These are phyloP conservation scores for Gouania willdenowi DNA, from an alignment of 2,797 vertebrate species.

Conservation along the genomic window DNA sequence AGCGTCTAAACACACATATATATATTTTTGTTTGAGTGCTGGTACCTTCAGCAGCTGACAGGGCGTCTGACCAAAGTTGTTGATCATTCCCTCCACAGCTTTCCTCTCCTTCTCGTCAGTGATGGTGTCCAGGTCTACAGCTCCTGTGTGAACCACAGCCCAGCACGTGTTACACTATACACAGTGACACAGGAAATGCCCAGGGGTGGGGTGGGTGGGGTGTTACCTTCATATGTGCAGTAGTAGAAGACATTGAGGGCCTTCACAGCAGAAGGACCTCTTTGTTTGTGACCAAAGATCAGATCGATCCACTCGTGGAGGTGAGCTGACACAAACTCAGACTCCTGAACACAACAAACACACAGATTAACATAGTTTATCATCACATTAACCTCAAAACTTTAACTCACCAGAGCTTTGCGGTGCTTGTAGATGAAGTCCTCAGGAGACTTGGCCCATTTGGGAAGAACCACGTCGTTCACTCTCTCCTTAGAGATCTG, in stretches of 20 bases:
- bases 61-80: slow-evolving; percentile 96
- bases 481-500: slow-evolving; percentile 92
- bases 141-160: slow-evolving; percentile 81
- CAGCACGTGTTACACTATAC: too few species aligned
- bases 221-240: slow-evolving; percentile 77
- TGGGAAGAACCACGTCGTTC: slow-evolving; percentile 88
- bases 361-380: too few species aligned
- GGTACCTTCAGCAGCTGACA: slow-evolving; percentile 92
- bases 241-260: slow-evolving; percentile 97
- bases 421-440: slow-evolving; percentile 97
- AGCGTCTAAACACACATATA: neutral
- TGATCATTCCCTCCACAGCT: slow-evolving; percentile 96
- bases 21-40: neutral
- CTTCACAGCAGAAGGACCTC: slow-evolving; percentile 88
- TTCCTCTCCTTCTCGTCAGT: slow-evolving; percentile 95
- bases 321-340: slow-evolving; percentile 89
- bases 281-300: slow-evolving; percentile 95
- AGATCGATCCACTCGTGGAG: slow-evolving; percentile 96
- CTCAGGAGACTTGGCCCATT: slow-evolving; percentile 92
- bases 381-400: too few species aligned
- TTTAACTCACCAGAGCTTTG: slow-evolving; percentile 89
- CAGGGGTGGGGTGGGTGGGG: neutral
- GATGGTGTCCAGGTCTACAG: slow-evolving; percentile 93
- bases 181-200: neutral
- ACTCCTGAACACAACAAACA: slow-evolving; percentile 78